phyloP scores from a whole-genome alignment of 2,113 vertebrate genomes.

The Hydropotes inermis region DNA sequence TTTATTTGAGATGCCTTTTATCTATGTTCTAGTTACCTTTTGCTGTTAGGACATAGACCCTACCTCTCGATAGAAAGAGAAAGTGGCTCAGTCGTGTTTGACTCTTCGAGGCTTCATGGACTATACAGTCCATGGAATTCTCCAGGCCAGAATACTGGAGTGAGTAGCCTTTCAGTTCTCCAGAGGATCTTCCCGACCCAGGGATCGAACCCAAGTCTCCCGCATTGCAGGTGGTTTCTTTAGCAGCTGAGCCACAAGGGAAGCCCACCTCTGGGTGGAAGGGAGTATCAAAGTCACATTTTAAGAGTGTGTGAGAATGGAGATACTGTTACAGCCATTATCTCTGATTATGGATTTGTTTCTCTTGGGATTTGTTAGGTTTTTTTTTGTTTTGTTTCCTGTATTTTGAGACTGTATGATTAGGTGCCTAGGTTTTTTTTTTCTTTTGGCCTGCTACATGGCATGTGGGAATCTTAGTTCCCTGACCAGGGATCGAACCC shows the following conservation, averaged over 20 bases:
- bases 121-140: background rate
- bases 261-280: background rate
- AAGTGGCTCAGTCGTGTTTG: background rate
- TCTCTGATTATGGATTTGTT: background rate
- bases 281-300: background rate
- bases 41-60: background rate
- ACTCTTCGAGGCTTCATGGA: accelerated
- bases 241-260: background rate
- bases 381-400: background rate
- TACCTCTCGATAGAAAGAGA: background rate
- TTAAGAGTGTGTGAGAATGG: background rate
- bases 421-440: background rate
- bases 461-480: background rate
- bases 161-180: background rate
- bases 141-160: background rate
- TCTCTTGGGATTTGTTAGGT: background rate
- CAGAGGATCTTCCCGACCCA: background rate
- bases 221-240: background rate
- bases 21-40: background rate
- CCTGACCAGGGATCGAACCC: background rate
- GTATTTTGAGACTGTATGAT: background rate
- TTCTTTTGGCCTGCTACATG: background rate
- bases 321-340: background rate
- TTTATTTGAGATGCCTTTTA: background rate
- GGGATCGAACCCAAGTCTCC: background rate